Base-by-base conservation (phyloP, 2,797 vertebrate species). In the Acrossocheilus fasciatus region DNA sequence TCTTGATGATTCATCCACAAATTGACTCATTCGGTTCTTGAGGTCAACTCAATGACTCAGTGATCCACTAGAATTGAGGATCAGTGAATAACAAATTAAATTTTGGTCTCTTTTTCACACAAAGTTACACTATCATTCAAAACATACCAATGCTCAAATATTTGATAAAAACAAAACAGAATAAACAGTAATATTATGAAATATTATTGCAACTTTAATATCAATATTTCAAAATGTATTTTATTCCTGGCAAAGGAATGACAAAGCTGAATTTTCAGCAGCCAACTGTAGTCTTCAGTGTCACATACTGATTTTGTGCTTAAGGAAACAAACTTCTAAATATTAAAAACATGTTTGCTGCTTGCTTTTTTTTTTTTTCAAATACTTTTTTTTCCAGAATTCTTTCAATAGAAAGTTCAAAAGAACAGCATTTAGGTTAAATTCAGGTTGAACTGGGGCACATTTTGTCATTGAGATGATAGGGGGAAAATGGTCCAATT, bases 251-350 rank as follows among this genome's bases (percentile, higher is more conserved):
- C 62, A 30, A 64, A 30, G 62, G 12, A 30, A 30, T 64, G 26
- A 64, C 62, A 15, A 30, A 64, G 12, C 36, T 39, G 30, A 69
- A 39, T 20, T 69, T 69, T 64, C 17, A 39, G 15, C 34, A 69
- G 15, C 47, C 6, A 23, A 17, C n/a, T 52, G 7, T 52, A 36
- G 30, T 77, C 26, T 30, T 52, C 76, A 26, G 39, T 41, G 30
- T 69, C 68, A 87, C 20, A 62, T 69, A 17, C 66, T 18, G 34
- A 39, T 34, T 69, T 39, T 69, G 8, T 18, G 66, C 66, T 69
- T 15, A 7, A 68, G 2, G 59, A 62, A 62, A 64, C 26, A 26
- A 6, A 30, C 59, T 30, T 30, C 11, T 66, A 15, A 34, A 34
- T 64, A 64, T 34, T 34, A 1, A 66, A 39, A 69, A 39, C 34